These are phyloP conservation scores for Premnoplex brunnescens DNA, from an alignment of 2,797 vertebrate species.

Conservation along the genomic window DNA sequence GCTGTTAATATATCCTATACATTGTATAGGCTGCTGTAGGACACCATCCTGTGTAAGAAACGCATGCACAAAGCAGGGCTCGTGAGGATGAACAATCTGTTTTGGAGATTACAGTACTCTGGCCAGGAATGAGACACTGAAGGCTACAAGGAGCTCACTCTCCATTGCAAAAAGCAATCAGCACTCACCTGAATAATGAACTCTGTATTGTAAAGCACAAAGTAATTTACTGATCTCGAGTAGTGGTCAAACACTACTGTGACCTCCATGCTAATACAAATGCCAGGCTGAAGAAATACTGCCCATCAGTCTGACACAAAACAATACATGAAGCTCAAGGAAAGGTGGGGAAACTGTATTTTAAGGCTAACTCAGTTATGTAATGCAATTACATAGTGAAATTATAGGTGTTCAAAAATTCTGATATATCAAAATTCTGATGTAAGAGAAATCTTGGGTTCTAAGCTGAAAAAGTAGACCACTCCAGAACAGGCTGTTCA, in stretches of 20 bases:
- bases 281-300: not conserved
- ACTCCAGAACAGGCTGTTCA: not conserved
- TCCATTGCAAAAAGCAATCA: not conserved
- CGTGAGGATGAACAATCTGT: accelerated
- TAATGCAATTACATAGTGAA: not conserved
- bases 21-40: accelerated
- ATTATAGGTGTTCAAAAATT: not conserved
- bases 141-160: not conserved
- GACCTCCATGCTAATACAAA: not conserved
- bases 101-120: not conserved
- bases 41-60: not conserved
- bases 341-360: not conserved
- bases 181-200: not conserved
- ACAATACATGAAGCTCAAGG: not conserved
- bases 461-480: not conserved
- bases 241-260: not conserved
- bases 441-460: not conserved
- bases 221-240: not conserved
- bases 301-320: not conserved
- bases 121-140: not conserved
- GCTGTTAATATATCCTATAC: accelerated
- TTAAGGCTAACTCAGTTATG: not conserved
- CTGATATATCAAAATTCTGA: not conserved
- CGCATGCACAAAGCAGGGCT: accelerated
- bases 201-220: not conserved